A percentile compares a stretch with the other conserved stretches of the same genome.
These are phyloP conservation scores for Pocillopora meandrina DNA, from an alignment of 92 coral and sea anemone species.

Conservation along the genomic window DNA sequence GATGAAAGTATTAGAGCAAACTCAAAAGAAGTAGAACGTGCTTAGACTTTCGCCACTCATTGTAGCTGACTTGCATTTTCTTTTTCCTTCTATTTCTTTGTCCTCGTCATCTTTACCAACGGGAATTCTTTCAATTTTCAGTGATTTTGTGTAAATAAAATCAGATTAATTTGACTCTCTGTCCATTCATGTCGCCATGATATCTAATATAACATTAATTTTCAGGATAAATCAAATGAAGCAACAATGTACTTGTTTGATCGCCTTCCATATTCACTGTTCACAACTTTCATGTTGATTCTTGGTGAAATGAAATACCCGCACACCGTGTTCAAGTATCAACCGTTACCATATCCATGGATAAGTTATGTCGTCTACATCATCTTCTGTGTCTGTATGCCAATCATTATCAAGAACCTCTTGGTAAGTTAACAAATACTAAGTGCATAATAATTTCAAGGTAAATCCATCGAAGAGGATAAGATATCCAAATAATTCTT, in stretches of 20 bases:
- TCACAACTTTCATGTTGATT: constrained; percentile 89
- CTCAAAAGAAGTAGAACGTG: too few relatives aligned
- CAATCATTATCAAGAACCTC: constrained; percentile 88
- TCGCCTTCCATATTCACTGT: constrained; percentile 72
- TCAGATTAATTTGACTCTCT: too few relatives aligned
- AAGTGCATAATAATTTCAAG: too few relatives aligned
- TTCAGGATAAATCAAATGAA: constrained; percentile 27
- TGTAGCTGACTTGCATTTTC: too few relatives aligned
- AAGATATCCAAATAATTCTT: too few relatives aligned
- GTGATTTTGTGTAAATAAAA: too few relatives aligned
- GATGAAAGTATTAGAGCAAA: too few relatives aligned
- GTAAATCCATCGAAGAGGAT: too few relatives aligned
- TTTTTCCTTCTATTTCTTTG: too few relatives aligned
- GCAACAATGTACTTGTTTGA: constrained; percentile 62
- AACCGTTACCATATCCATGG: constrained; percentile 79
- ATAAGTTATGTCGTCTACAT: constrained; percentile 79
- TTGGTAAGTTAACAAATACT: constrained; percentile 49
- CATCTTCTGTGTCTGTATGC: constrained; percentile 89
- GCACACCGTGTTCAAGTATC: constrained; percentile 86
- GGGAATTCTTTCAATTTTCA: too few relatives aligned
- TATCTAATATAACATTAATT: background rate
- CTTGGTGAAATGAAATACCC: constrained; percentile 94
- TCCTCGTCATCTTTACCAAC: too few relatives aligned
- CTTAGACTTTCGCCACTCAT: too few relatives aligned
- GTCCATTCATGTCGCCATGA: background rate